Percentiles rank a stretch among this genome's conserved stretches.
These are phyloP conservation scores for Flexamia atlantica DNA, from an alignment of 2,888 invertebrate species.

Conservation along the genomic window DNA sequence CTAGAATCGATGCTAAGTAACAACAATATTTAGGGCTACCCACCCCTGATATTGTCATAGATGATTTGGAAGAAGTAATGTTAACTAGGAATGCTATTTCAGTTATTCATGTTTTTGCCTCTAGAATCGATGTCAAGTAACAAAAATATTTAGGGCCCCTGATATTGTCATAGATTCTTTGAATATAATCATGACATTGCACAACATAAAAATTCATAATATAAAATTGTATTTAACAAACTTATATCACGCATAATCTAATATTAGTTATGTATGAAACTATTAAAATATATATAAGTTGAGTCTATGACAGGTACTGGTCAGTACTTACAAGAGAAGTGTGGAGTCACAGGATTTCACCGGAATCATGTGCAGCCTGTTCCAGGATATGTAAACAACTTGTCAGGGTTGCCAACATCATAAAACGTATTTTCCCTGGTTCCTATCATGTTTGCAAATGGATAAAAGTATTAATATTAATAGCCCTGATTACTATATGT, in stretches of 20 bases:
- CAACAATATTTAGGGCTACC: too few relatives aligned
- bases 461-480: not conserved
- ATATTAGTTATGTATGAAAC: slow-evolving; percentile 55
- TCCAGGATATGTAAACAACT: not conserved
- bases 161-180: too few relatives aligned
- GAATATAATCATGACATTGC: slow-evolving; percentile 51
- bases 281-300: slow-evolving; percentile 44
- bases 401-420: slow-evolving; percentile 51
- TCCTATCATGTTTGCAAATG: not conserved
- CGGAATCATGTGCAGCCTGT: slow-evolving; percentile 19
- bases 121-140: too few relatives aligned
- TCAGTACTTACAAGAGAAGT: slow-evolving; percentile 57
- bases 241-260: slow-evolving; percentile 43
- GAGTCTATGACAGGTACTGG: slow-evolving; percentile 37
- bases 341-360: slow-evolving; percentile 44
- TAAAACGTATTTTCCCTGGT: slow-evolving; percentile 53
- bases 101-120: too few relatives aligned
- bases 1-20: too few relatives aligned
- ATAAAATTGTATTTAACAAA: slow-evolving; percentile 51
- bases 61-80: too few relatives aligned
- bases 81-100: too few relatives aligned
- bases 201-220: slow-evolving; percentile 46
- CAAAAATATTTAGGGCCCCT: too few relatives aligned
- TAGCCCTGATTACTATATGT: not conserved
- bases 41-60: too few relatives aligned